Base-by-base conservation (phyloP, 2,888 invertebrate species). In the Malacosoma neustria region DNA sequence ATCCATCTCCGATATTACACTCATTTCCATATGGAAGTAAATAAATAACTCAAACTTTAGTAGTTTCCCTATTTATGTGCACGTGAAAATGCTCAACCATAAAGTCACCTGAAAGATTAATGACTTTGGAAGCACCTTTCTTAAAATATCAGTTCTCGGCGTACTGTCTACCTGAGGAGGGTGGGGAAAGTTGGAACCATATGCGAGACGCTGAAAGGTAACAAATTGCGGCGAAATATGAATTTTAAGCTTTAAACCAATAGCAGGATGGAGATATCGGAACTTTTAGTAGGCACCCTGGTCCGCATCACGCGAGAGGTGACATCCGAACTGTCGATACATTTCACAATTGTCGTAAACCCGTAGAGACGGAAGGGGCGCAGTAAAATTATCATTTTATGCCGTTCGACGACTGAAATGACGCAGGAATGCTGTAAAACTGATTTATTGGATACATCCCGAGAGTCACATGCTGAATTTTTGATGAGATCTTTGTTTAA, bases 301-400 rank as follows among this genome's bases (percentile, higher is more conserved):
- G 40, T 41, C 48, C 45, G 37, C 36, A 42, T 44, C 44, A 68
- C 68, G 71, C 71, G 58, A 57, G 61, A 85, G 84, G 80, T 84
- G 84, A 79, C 77, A 76, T 68, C 68, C 70, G 64, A 80, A 77
- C 77, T 84, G 85, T 85, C 85, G 84, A 85, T 85, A 84, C 85
- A 84, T 85, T 85, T 85, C 82, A 82, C 84, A 84, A 81, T 84
- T 82, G 85, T 84, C 85, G 82, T 85, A 85, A 85, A 85, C 68
- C 72, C 65, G 56, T 65, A 72, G 52, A 81, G 81, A 77, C 80
- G 84, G 84, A 84, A 85, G 82, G 77, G 81, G 67, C 66, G 76
- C 77, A 72, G 73, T 85, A 82, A 85, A 85, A 85, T 85, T 84
- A 85, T 85, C 79, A 84, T 85, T 85, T 85, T 85, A 85, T 80